Conservation (phyloP, 2,113 vertebrate species). For the Onychostoma macrolepis region DNA sequence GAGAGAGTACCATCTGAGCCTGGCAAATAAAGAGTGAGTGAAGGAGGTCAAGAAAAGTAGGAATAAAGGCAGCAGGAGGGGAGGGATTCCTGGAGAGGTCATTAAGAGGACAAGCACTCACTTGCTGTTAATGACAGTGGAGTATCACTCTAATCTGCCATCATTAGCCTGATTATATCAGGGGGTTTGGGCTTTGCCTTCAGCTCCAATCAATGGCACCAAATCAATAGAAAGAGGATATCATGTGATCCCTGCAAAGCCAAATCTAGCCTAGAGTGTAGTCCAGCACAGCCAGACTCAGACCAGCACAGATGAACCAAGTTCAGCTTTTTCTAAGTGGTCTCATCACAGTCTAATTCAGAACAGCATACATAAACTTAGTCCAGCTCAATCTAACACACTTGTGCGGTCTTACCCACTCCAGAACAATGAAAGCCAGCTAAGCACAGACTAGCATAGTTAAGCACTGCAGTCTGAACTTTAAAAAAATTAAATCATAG, state of each 20-base stretch:
- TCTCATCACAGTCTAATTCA: background rate
- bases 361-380: background rate
- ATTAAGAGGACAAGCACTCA: conserved; percentile 74
- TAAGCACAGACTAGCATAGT: background rate
- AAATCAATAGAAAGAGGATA: conserved; percentile 81
- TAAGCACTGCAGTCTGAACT: background rate
- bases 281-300: background rate
- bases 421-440: background rate
- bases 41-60: conserved; percentile 37
- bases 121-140: conserved; percentile 73
- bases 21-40: conserved; percentile 51
- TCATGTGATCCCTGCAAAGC: conserved; percentile 54
- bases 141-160: conserved; percentile 80
- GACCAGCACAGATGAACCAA: background rate
- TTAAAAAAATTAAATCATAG: background rate
- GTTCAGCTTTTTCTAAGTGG: background rate
- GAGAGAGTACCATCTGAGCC: conserved; percentile 49
- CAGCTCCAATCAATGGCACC: conserved; percentile 77
- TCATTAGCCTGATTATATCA: conserved; percentile 85
- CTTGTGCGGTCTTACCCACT: background rate
- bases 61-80: conserved; percentile 41
- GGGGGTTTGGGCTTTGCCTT: conserved; percentile 78
- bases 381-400: background rate
- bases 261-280: conserved; percentile 8
- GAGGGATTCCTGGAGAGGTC: conserved; percentile 67